phyloP scores from a whole-genome alignment of 92 coral and sea anemone genomes.

The Phymanthus crucifer region DNA sequence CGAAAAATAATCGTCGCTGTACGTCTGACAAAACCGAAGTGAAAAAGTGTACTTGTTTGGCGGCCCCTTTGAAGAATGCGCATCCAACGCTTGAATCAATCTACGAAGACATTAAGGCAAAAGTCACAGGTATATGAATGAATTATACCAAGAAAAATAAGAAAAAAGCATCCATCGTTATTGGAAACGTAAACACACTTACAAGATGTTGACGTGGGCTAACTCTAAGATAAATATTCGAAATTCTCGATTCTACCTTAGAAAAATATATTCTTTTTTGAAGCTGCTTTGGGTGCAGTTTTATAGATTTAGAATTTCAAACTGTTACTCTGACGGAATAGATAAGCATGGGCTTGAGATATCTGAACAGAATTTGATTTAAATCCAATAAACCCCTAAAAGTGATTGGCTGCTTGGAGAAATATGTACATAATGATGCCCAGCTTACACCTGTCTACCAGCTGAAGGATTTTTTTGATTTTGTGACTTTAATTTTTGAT shows the following conservation, averaged over 20 bases:
- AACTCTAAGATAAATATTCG: not conserved
- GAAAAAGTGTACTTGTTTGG: not conserved
- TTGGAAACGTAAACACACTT: not conserved
- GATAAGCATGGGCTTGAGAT: not conserved
- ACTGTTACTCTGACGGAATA: not conserved
- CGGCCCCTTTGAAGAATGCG: not conserved
- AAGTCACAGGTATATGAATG: not conserved
- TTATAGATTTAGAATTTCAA: not conserved
- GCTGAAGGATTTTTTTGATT: too few relatives aligned
- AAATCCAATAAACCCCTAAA: not conserved
- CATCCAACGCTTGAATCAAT: not conserved
- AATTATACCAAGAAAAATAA: not conserved
- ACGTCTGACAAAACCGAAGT: not conserved
- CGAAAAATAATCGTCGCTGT: not conserved
- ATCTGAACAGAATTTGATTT: not conserved
- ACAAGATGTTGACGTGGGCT: not conserved
- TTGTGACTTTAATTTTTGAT: too few relatives aligned
- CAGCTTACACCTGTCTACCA: not conserved
- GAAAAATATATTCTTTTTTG: not conserved
- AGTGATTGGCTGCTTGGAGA: not conserved
- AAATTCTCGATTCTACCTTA: not conserved
- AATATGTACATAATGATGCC: not conserved
- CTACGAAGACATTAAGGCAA: not conserved
- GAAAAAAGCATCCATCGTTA: not conserved
- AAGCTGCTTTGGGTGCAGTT: not conserved